Evolutionary conservation across 2,888 invertebrate genomes (phyloP).

Genomic region (Drosophila testacea): DNA sequence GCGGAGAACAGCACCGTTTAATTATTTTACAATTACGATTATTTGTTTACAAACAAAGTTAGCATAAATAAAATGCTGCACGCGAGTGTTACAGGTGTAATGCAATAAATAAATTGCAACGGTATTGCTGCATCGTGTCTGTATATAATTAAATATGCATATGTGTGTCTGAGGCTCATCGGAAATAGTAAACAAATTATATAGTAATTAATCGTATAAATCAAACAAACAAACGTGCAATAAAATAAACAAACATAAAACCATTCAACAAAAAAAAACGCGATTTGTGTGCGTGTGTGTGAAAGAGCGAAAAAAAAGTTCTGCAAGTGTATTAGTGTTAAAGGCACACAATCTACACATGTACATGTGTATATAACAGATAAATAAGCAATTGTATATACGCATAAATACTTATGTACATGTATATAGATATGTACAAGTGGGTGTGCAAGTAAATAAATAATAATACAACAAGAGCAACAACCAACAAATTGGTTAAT

Average conservation of each 20-base stretch:
- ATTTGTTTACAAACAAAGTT: conserved; percentile 62
- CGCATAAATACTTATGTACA: conserved; percentile 18
- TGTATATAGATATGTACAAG: conserved; percentile 24
- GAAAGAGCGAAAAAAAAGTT: conserved; percentile 33
- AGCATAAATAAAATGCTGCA: conserved; percentile 35
- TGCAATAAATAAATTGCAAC: conserved; percentile 46
- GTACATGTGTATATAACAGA: conserved; percentile 38
- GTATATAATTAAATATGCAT: conserved; percentile 27
- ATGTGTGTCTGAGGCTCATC: conserved; percentile 31
- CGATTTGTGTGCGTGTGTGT: conserved; percentile 45
- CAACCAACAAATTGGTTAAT: conserved; percentile 43
- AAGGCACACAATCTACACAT: conserved; percentile 39
- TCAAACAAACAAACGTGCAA: conserved; percentile 57
- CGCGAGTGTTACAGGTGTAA: conserved; percentile 53
- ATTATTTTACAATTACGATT: conserved; percentile 63
- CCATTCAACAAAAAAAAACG: conserved; percentile 16
- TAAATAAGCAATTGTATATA: conserved; percentile 49
- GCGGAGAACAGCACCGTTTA: conserved; percentile 50
- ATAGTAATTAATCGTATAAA: conserved; percentile 33
- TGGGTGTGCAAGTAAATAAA: conserved; percentile 37
- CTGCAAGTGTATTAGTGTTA: conserved; percentile 75
- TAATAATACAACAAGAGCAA: conserved; percentile 21
- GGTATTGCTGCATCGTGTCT: conserved; percentile 33
- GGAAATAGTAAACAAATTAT: conserved; percentile 52
- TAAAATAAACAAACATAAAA: conserved; percentile 36